Percentiles rank a stretch among this genome's conserved stretches.
Conservation (phyloP, 2,797 vertebrate genomes). For the Allobates femoralis region DNA sequence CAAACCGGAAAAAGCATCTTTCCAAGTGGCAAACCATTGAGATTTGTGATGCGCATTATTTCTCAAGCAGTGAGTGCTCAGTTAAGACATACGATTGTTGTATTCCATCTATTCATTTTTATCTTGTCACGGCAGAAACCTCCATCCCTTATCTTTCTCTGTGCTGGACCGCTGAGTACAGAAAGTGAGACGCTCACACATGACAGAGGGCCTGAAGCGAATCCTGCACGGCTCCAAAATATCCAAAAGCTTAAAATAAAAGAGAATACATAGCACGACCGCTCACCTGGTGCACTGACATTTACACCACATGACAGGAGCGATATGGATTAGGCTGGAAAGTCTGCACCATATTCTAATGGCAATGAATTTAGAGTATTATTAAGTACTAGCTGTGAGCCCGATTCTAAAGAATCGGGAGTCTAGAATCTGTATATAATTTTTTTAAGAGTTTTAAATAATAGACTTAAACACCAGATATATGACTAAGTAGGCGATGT, state of each 20-base stretch:
- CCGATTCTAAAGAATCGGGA: no score
- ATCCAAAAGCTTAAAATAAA: background rate
- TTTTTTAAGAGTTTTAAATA: no score
- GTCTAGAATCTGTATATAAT: no score
- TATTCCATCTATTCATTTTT: background rate
- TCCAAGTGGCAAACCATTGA: background rate
- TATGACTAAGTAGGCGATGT: no score
- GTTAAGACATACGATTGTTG: background rate
- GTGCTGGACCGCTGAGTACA: background rate
- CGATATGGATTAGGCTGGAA: no score
- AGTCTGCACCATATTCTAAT: background rate
- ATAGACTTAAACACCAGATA: no score
- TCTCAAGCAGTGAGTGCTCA: background rate
- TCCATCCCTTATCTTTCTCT: background rate
- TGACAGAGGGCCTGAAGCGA: background rate
- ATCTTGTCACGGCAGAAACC: slow-evolving; percentile 5
- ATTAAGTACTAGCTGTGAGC: no score
- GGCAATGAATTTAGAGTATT: background rate
- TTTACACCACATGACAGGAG: background rate
- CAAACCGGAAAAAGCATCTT: background rate
- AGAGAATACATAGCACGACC: background rate
- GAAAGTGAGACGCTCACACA: background rate
- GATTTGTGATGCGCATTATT: background rate
- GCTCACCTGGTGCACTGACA: background rate
- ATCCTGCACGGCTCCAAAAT: background rate